Evolutionary conservation across 2,797 vertebrate species (phyloP).

Genomic region (Ctenopoma kingsleyae): DNA sequence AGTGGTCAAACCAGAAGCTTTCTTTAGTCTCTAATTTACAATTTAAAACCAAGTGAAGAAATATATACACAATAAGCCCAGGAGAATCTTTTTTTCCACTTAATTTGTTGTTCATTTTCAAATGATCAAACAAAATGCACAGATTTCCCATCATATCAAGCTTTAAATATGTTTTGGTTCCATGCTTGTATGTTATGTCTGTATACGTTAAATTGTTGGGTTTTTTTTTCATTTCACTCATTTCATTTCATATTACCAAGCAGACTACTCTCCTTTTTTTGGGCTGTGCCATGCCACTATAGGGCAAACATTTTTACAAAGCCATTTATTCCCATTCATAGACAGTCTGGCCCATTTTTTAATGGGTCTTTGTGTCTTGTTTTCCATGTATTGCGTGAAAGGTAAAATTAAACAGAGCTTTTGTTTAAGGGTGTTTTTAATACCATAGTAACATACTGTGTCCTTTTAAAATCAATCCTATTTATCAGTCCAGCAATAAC

Average conservation of each 20-base stretch:
- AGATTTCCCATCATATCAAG: slow-evolving; percentile 25
- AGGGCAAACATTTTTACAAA: slow-evolving; percentile 43
- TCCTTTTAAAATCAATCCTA: slow-evolving; percentile 6
- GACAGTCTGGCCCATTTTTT: slow-evolving; percentile 45
- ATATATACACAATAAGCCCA: slow-evolving; percentile 9
- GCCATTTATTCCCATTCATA: slow-evolving; percentile 43
- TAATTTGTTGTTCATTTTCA: slow-evolving; percentile 9
- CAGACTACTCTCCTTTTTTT: slow-evolving; percentile 52
- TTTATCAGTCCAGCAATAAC: slow-evolving; percentile 1
- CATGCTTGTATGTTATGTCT: slow-evolving; percentile 44
- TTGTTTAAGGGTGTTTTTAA: background rate
- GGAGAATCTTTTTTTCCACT: slow-evolving; percentile 4
- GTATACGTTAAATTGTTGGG: slow-evolving; percentile 27
- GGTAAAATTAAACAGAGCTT: background rate
- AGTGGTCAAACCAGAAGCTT: slow-evolving; percentile 27
- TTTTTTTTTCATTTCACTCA: slow-evolving; percentile 31
- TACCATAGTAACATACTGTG: background rate
- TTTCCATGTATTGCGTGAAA: background rate
- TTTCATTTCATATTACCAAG: slow-evolving; percentile 43
- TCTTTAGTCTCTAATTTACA: slow-evolving; percentile 36
- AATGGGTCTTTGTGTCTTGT: background rate
- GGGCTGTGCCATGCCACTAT: slow-evolving; percentile 31
- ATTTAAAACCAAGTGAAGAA: slow-evolving; percentile 3
- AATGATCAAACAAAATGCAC: slow-evolving; percentile 13
- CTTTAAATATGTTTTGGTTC: slow-evolving; percentile 47